Evolutionary conservation across 2,888 invertebrate genomes (phyloP), one percentile per base, ranked within the genome.

Genomic region (Lampropteryx suffumata): DNA sequence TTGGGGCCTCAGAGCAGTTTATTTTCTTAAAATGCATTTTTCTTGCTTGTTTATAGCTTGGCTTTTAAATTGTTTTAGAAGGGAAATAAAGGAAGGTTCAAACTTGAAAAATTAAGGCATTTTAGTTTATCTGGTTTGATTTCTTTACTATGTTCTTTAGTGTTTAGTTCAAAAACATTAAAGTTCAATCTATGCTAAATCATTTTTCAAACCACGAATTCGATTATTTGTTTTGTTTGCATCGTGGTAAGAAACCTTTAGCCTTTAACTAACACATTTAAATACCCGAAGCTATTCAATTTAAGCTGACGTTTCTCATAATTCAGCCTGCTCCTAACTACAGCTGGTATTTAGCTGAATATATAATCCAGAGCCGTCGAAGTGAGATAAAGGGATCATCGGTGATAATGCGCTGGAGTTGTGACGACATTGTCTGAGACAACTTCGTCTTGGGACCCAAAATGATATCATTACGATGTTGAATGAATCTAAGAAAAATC

Each of bases 1-100:
- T 78, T 70, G 75, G 76, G 75, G 65, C 64, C 70, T 55, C 73
- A 52, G 55, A 57, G 34, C 62, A 57, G 62, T 67, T 66, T 70
- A 69, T 67, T 69, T 62, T 58, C 55, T 55, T 55, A 68, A 68
- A 69, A 69, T 68, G 68, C 71, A 69, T 65, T 65, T 57, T 61
- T 57, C 55, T 57, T 34, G 48, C 46, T 59, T 61, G 59, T 61
- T 62, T 61, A 60, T 58, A 43, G 51, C 56, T 50, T 41, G 56
- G 56, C 50, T 53, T 36, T 57, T 55, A 52, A 59, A 62, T 55
- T 56, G 59, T 57, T 62, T 58, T 55, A 32, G 41, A 37, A 51
- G 44, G 57, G 44, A 51, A 57, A 57, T 51, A 43, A 50, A 42
- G 39, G 49, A 35, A 26, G 39, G 36, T 40, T 46, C 33, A 43